These are phyloP conservation scores for Prunella himalayana DNA, from an alignment of 2,113 vertebrate species.

Conservation along the genomic window DNA sequence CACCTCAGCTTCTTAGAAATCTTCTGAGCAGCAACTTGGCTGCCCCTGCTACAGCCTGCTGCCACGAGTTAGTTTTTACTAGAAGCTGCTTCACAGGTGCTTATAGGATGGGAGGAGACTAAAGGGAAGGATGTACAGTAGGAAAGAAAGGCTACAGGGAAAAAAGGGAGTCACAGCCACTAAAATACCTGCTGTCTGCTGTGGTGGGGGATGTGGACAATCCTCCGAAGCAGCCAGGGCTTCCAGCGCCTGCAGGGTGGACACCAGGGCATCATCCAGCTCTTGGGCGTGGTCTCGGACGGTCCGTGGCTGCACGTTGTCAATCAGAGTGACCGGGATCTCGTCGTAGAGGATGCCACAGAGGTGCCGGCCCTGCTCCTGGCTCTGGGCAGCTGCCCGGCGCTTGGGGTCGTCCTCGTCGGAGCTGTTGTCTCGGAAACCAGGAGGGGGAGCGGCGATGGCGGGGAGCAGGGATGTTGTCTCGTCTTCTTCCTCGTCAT, in stretches of 20 bases:
- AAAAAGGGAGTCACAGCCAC: not conserved
- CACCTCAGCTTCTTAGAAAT: not conserved
- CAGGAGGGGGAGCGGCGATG: constrained; percentile 92
- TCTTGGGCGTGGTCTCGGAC: constrained; percentile 95
- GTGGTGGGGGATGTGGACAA: constrained; percentile 86
- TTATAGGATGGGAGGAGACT: not conserved
- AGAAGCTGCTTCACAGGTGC: not conserved
- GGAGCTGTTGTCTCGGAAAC: constrained; percentile 96
- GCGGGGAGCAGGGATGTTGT: constrained; percentile 80
- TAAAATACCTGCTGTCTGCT: constrained; percentile 91
- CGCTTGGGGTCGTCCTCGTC: constrained; percentile 94
- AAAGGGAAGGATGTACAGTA: not conserved
- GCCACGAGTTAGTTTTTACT: not conserved
- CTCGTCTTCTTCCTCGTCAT: constrained; percentile 80
- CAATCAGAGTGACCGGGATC: constrained; percentile 93
- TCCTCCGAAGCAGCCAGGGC: constrained; percentile 97
- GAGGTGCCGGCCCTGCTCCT: constrained; percentile 69
- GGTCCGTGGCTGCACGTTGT: constrained; percentile 88
- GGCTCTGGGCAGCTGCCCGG: constrained; percentile 64
- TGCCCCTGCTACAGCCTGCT: not conserved
- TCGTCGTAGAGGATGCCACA: constrained; percentile 80
- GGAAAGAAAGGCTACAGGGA: not conserved
- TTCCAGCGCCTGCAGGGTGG: constrained; percentile 95
- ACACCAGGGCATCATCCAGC: constrained; percentile 95
- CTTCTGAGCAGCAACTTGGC: not conserved